Percentiles rank a stretch among this genome's conserved stretches.
phyloP scores from a whole-genome alignment of 2,113 vertebrate genomes.

The Lepus timidus region DNA sequence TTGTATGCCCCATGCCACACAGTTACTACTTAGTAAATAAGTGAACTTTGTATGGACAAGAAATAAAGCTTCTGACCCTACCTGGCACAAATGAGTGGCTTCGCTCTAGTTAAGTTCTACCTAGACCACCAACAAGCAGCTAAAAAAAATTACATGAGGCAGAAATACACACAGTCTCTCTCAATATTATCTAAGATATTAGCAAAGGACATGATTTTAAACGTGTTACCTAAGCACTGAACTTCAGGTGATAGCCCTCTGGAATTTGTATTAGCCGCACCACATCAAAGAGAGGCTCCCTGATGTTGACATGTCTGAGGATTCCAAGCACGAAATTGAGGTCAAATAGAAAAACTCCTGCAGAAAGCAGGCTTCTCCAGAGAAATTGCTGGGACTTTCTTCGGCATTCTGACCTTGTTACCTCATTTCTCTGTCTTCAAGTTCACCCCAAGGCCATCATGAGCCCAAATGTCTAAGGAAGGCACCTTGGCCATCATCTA shows the following conservation, averaged over 20 bases:
- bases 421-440: conserved; percentile 6
- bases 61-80: neutral
- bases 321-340: conserved; percentile 40
- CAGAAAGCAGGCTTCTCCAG: neutral
- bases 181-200: neutral
- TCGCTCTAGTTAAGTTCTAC: neutral
- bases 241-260: neutral
- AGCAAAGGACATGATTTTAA: neutral
- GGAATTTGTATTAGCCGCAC: neutral
- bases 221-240: neutral
- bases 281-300: neutral
- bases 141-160: neutral
- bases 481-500: neutral
- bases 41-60: neutral
- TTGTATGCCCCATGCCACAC: neutral
- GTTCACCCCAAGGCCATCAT: neutral
- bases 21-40: neutral
- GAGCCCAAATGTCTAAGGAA: neutral
- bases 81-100: neutral
- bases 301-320: neutral
- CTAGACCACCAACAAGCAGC: neutral
- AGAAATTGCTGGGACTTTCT: neutral
- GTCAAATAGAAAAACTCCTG: conserved; percentile 4
- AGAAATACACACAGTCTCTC: neutral
- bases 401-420: neutral